Percentiles rank a stretch among this genome's conserved stretches.
Conservation (phyloP, 2,113 vertebrate species). For the Rhinoderma darwinii region DNA sequence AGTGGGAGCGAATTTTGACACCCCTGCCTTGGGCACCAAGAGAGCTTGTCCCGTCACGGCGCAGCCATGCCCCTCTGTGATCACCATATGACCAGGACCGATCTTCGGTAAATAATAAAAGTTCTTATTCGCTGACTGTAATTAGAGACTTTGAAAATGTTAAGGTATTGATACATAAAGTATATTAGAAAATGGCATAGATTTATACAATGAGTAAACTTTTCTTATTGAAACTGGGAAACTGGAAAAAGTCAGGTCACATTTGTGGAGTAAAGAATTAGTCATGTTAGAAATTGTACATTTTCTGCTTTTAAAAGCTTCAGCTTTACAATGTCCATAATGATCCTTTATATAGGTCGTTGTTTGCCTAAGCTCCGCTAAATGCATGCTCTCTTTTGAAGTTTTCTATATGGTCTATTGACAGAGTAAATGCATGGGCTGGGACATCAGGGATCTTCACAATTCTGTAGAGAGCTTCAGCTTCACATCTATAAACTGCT, state of each 20-base stretch:
- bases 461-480: too few species aligned
- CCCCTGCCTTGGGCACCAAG: too few species aligned
- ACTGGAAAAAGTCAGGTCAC: not conserved
- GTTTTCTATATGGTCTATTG: slow-evolving; percentile 13
- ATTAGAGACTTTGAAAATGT: not conserved
- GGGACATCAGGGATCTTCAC: not conserved
- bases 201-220: not conserved
- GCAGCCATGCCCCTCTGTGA: too few species aligned
- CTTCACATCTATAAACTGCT: not conserved
- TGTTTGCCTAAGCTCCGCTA: slow-evolving; percentile 13
- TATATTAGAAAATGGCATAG: not conserved
- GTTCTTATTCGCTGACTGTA: too few species aligned
- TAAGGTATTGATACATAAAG: not conserved
- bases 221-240: not conserved
- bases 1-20: too few species aligned
- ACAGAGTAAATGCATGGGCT: not conserved
- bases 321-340: not conserved
- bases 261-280: not conserved
- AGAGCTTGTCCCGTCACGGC: too few species aligned
- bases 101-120: too few species aligned
- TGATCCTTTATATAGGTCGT: not conserved
- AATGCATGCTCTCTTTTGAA: slow-evolving; percentile 29
- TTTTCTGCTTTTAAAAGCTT: not conserved
- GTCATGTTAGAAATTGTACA: not conserved
- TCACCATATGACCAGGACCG: too few species aligned